Percentiles rank a stretch among this genome's conserved stretches.
Evolutionary conservation across 2,888 invertebrate species (phyloP).

Genomic region (Zelleria hepariella): DNA sequence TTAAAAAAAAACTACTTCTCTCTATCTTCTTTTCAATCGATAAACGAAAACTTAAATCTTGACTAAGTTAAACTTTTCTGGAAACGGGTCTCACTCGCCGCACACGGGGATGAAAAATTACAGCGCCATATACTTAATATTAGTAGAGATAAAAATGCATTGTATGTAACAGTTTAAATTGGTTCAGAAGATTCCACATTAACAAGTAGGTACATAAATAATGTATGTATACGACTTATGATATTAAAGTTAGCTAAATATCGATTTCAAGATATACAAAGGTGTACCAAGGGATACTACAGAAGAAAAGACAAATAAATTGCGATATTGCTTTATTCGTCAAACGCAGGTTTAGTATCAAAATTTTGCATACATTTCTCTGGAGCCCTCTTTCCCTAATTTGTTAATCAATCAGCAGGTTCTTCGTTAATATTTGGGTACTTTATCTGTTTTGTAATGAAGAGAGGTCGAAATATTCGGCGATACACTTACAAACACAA

Average conservation of each 20-base stretch:
- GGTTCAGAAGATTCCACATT: slow-evolving; percentile 25
- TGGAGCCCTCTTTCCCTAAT: no score
- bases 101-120: background rate
- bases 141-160: slow-evolving; percentile 21
- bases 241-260: background rate
- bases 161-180: slow-evolving; percentile 18
- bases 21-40: no score
- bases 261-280: slow-evolving; percentile 17
- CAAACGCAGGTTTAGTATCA: no score
- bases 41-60: no score
- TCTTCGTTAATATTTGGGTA: background rate
- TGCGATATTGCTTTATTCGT: no score
- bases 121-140: slow-evolving; percentile 1
- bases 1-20: no score
- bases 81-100: background rate
- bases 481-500: background rate
- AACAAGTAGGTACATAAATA: slow-evolving; percentile 22
- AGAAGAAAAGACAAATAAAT: background rate
- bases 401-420: background rate
- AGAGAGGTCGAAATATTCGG: background rate
- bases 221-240: slow-evolving; percentile 13
- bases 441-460: background rate
- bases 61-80: background rate
- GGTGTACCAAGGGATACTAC: slow-evolving; percentile 6
- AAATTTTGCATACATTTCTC: no score